Conservation (phyloP, 1,140 invertebrate genomes). For the Heliothis virescens region DNA sequence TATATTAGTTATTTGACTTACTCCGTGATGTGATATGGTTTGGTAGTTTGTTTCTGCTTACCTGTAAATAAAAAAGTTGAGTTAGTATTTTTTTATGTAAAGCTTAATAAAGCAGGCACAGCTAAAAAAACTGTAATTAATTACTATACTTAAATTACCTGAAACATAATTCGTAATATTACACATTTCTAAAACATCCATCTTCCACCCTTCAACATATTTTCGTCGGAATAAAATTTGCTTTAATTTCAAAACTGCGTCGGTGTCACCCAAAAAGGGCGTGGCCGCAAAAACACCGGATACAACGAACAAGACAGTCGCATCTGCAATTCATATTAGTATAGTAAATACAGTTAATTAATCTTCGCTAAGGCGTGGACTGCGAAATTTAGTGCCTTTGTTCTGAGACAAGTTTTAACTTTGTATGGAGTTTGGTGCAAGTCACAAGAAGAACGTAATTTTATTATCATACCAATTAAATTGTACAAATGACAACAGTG, state of each 20-base stretch:
- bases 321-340: slow-evolving; percentile 64
- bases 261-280: neutral
- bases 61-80: slow-evolving; percentile 10
- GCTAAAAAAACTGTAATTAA: too few species aligned
- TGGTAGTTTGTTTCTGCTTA: neutral
- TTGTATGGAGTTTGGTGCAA: slow-evolving; percentile 51
- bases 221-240: neutral
- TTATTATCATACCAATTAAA: too few species aligned
- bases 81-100: neutral
- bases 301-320: slow-evolving; percentile 38
- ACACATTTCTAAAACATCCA: neutral
- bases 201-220: neutral
- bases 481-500: too few species aligned
- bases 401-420: slow-evolving; percentile 52
- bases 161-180: neutral
- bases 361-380: slow-evolving; percentile 65
- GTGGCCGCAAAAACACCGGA: slow-evolving; percentile 48
- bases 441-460: slow-evolving; percentile 5
- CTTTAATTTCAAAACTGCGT: neutral
- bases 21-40: neutral
- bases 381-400: slow-evolving; percentile 66
- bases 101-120: too few species aligned
- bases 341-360: slow-evolving; percentile 65
- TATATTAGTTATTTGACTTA: neutral
- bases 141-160: too few species aligned